Conservation (phyloP, 2,113 vertebrate genomes). For the Amphiprion percula region DNA sequence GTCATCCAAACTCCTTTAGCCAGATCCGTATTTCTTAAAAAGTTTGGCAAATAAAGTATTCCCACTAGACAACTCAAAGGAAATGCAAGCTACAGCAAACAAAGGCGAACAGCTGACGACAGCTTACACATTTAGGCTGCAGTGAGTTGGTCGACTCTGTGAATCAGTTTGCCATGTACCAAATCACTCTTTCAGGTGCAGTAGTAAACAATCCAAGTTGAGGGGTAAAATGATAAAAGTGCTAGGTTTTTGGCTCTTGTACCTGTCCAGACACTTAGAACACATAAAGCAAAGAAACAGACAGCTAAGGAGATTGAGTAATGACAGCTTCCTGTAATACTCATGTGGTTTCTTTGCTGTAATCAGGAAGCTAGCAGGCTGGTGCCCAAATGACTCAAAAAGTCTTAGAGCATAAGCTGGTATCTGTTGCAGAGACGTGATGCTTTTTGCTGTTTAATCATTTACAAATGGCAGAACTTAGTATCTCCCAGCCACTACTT, state of each 20-base stretch:
- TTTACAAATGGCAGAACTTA: slow-evolving; percentile 28
- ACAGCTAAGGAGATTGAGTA: slow-evolving; percentile 26
- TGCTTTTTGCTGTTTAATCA: slow-evolving; percentile 39
- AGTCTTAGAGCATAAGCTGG: neutral
- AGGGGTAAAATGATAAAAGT: neutral
- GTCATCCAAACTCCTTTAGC: no score
- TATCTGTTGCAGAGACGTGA: neutral
- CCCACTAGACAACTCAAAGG: neutral
- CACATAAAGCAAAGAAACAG: neutral
- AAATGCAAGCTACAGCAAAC: no score
- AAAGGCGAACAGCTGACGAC: neutral
- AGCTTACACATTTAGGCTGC: neutral
- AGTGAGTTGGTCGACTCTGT: neutral
- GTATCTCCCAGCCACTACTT: slow-evolving; percentile 2
- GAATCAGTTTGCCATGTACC: neutral
- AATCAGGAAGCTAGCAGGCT: slow-evolving; percentile 50
- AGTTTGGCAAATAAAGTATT: no score
- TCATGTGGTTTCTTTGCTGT: slow-evolving; percentile 47
- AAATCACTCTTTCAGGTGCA: neutral
- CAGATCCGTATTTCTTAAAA: no score
- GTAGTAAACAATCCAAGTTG: neutral
- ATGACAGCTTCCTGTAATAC: slow-evolving; percentile 54
- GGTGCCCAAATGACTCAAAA: slow-evolving; percentile 16
- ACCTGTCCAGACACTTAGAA: neutral
- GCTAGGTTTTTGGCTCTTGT: neutral